Evolutionary conservation across 2,888 invertebrate genomes (phyloP).

Genomic region (Phyto melanocephala): DNA sequence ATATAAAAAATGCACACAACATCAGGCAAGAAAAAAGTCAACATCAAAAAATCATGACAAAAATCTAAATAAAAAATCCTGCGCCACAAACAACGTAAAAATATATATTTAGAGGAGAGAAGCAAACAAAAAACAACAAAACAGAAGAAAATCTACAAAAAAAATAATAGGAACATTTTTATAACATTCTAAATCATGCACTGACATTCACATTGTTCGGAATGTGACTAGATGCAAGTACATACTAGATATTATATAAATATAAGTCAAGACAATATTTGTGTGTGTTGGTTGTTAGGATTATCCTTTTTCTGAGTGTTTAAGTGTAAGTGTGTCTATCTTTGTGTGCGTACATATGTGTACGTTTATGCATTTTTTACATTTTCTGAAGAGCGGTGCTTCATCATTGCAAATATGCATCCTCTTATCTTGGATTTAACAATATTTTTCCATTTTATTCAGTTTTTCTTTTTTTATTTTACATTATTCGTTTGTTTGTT

Average conservation of each 20-base stretch:
- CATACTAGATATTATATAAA: neutral
- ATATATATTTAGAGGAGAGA: neutral
- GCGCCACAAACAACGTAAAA: neutral
- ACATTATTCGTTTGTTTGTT: neutral
- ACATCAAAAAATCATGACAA: constrained; percentile 59
- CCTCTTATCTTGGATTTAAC: constrained; percentile 52
- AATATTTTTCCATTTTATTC: neutral
- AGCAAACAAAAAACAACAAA: no score
- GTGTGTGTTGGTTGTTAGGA: neutral
- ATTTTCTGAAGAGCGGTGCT: constrained; percentile 28
- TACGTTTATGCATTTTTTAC: constrained; percentile 6
- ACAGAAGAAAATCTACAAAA: neutral
- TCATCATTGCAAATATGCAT: constrained; percentile 27
- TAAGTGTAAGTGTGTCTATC: no score
- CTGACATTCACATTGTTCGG: constrained; percentile 52
- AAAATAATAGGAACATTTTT: constrained; percentile 34
- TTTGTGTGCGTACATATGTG: neutral
- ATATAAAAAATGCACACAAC: constrained; percentile 1
- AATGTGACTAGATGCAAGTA: constrained; percentile 31
- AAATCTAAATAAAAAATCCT: constrained; percentile 54
- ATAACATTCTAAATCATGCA: constrained; percentile 54
- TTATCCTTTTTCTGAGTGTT: constrained; percentile 17
- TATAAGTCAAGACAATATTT: constrained; percentile 9
- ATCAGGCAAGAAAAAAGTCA: constrained; percentile 30
- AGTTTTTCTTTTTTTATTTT: neutral